These are phyloP conservation scores for Perca schrenkii DNA, from an alignment of 2,113 vertebrate genomes.

Conservation along the genomic window DNA sequence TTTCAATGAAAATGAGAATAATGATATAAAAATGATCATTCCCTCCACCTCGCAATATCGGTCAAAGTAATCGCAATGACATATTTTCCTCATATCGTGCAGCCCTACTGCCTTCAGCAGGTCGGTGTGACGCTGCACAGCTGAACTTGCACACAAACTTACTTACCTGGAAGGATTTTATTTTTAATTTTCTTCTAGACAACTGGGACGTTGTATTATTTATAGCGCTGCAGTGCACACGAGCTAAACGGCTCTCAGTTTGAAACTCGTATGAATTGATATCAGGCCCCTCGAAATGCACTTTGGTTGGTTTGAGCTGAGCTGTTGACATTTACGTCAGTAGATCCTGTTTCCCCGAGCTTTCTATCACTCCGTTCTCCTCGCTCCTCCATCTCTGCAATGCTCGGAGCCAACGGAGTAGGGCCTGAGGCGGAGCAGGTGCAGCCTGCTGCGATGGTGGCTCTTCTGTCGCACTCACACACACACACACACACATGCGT, in stretches of 20 bases:
- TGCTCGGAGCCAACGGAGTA: conserved; percentile 45
- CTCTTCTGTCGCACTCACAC: conserved; percentile 42
- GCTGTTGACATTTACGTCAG: conserved; percentile 66
- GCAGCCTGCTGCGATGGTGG: conserved; percentile 70
- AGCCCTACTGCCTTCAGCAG: background rate
- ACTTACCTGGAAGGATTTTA: conserved; percentile 16
- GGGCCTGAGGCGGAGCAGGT: conserved; percentile 73
- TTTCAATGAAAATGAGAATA: too few species aligned
- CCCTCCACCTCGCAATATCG: too few species aligned
- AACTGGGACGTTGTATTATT: conserved; percentile 59
- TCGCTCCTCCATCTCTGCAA: conserved; percentile 43
- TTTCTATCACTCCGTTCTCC: conserved; percentile 29
- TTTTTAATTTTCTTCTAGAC: conserved; percentile 55
- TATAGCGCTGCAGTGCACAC: conserved; percentile 42
- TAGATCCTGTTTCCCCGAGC: conserved; percentile 48
- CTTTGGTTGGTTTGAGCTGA: conserved; percentile 39
- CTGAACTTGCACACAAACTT: conserved; percentile 33
- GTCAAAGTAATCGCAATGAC: too few species aligned
- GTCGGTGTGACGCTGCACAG: conserved; percentile 16
- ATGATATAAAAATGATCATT: too few species aligned
- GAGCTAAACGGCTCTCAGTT: conserved; percentile 43
- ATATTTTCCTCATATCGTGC: too few species aligned
- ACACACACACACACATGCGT: background rate
- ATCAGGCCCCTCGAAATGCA: conserved; percentile 43
- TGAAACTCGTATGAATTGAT: conserved; percentile 50